Evolutionary conservation across 2,113 vertebrate species (phyloP).

Genomic region (Terrapene triunguis): DNA sequence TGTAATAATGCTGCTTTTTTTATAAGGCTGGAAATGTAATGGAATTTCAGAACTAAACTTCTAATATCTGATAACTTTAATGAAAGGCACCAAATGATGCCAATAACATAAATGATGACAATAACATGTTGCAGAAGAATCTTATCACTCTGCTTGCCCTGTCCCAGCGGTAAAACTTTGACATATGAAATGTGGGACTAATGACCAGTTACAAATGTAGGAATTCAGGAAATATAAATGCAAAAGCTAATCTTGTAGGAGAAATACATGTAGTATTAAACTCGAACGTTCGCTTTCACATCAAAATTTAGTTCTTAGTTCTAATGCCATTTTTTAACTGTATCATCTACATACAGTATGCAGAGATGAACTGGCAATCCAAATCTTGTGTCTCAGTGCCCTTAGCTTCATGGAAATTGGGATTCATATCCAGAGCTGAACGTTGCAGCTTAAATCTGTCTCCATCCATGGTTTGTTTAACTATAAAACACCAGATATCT

Average conservation of each 20-base stretch:
- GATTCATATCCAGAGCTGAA: neutral
- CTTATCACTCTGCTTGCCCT: neutral
- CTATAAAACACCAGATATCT: fast-evolving
- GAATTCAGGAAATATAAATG: constrained; percentile 24
- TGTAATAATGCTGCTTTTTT: constrained; percentile 65
- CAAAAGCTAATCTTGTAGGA: neutral
- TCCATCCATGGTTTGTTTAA: neutral
- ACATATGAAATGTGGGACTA: neutral
- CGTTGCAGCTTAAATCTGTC: neutral
- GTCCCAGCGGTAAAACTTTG: neutral
- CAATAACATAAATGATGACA: neutral
- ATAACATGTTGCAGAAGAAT: constrained; percentile 19
- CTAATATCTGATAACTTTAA: constrained; percentile 70
- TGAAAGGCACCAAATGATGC: constrained; percentile 43
- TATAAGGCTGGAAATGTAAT: constrained; percentile 59
- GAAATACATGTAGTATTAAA: neutral
- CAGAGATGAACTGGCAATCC: neutral
- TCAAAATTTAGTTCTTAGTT: neutral
- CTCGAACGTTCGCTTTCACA: neutral
- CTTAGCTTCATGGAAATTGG: fast-evolving
- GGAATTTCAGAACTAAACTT: constrained; percentile 50
- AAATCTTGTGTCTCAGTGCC: neutral
- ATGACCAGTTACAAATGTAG: constrained; percentile 24
- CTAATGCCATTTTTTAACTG: neutral
- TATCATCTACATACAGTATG: fast-evolving